Evolutionary conservation across 1,140 invertebrate species (phyloP), one percentile per base, ranked within the genome.

Genomic region (Zaprionus inermis): DNA sequence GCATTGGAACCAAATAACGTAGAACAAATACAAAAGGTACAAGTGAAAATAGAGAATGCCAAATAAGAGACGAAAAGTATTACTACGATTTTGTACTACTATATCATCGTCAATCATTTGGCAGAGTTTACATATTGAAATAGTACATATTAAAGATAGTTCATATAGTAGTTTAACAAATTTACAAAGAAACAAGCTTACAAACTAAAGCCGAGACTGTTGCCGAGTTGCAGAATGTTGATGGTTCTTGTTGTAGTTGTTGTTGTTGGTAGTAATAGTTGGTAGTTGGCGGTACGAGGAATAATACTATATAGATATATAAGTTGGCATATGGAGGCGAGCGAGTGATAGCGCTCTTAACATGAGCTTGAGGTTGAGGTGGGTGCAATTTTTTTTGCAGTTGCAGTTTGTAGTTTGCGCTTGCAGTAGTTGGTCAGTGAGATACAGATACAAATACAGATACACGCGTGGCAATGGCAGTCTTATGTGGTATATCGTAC

Each of bases 361-460:
- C 58, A 61, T 77, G 74, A 81, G 78, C 57, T 75, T 71, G 57
- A 66, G 38, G 75, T 72, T 75, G 79, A 81, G 79, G 65, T 44
- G 38, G 38, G 38, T 44, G 38, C 38, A 44, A 44, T 44, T 44
- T 83, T 83, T 77, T 83, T 63, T 79, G 82, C 38, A 41, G 38
- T 41, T 79, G 81, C 75, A 82, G 60, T 73, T 81, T 81, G 74
- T 55, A 60, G 52, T 81, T 82, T 81, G 74, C 78, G 56, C 60
- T 82, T 81, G 69, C 74, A 71, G 65, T 79, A 85, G 78, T 79
- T 88, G 78, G 79, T 86, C 79, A 86, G 83, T 85, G 82, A 86
- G 76, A 70, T 86, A 81, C 73, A 84, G 81, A 74, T 78, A 77
- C 67, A 77, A 68, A 56, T 66, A 81, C 72, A 79, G 59, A 77